Conservation (phyloP, 2,113 vertebrate species). For the Cryptomyrus ogoouensis region DNA sequence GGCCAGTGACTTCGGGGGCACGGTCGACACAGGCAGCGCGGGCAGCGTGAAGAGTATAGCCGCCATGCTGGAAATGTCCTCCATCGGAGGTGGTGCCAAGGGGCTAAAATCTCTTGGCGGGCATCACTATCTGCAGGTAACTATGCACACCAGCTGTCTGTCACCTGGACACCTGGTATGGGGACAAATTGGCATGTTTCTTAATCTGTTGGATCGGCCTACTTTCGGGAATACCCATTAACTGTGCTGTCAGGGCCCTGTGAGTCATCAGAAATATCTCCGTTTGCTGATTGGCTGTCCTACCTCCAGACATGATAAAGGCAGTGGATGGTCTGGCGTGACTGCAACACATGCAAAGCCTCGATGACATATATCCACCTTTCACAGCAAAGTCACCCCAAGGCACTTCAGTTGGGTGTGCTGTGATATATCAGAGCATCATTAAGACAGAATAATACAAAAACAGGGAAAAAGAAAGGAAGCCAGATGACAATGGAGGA, state of each 20-base stretch:
- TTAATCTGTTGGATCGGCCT: background rate
- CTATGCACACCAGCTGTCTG: background rate
- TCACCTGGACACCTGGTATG: background rate
- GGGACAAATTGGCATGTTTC: background rate
- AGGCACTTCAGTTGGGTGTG: background rate
- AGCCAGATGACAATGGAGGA: background rate
- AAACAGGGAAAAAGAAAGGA: background rate
- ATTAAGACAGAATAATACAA: background rate
- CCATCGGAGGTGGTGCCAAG: conserved; percentile 75
- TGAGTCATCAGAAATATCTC: background rate
- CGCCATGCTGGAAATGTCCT: conserved; percentile 89
- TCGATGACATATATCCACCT: background rate
- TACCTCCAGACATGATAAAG: background rate
- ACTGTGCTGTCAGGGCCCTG: too few relatives aligned
- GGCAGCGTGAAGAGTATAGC: conserved; percentile 92
- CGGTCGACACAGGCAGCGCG: conserved; percentile 66
- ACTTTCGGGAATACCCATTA: background rate
- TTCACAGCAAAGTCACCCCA: background rate
- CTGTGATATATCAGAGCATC: background rate
- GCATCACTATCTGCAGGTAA: conserved; percentile 63
- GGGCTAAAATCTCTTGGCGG: conserved; percentile 49
- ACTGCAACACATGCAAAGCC: background rate
- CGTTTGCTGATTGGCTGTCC: background rate
- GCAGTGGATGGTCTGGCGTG: background rate
- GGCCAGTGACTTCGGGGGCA: conserved; percentile 70